Percentiles rank a stretch among this genome's conserved stretches.
These are phyloP conservation scores for Lottia scabra DNA, from an alignment of 2,888 invertebrate species.

Conservation along the genomic window DNA sequence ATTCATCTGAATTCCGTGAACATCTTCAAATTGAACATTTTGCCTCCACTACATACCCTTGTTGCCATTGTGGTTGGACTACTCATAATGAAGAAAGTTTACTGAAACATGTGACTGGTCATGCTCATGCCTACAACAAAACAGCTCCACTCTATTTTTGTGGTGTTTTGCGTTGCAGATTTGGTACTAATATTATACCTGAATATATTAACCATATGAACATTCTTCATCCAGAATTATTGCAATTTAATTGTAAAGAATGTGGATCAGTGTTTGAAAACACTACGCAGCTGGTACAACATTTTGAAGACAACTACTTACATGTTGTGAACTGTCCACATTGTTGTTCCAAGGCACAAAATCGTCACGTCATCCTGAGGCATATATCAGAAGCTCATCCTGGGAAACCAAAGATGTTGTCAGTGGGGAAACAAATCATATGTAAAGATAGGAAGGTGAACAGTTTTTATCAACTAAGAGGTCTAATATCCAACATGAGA, in stretches of 20 bases:
- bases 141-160: constrained; percentile 49
- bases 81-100: constrained; percentile 49
- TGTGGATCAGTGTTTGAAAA: constrained; percentile 45
- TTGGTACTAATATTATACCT: constrained; percentile 49
- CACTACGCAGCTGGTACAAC: constrained; percentile 37
- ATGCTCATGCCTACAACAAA: constrained; percentile 49
- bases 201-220: constrained; percentile 49
- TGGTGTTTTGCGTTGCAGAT: constrained; percentile 48
- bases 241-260: constrained; percentile 42
- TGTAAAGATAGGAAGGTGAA: constrained; percentile 49
- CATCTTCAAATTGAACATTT: constrained; percentile 45
- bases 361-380: constrained; percentile 41
- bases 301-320: constrained; percentile 50
- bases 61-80: constrained; percentile 56
- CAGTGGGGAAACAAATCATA: constrained; percentile 57
- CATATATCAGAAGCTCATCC: constrained; percentile 52
- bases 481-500: neutral
- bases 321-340: constrained; percentile 57
- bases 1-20: constrained; percentile 45
- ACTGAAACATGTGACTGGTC: constrained; percentile 47
- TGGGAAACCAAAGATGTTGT: constrained; percentile 53
- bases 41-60: constrained; percentile 43
- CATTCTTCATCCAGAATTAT: constrained; percentile 38
- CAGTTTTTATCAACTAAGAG: constrained; percentile 21
- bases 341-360: constrained; percentile 51